phyloP scores from a whole-genome alignment of 2,113 vertebrate genomes.

The Herpetotheres cachinnans region DNA sequence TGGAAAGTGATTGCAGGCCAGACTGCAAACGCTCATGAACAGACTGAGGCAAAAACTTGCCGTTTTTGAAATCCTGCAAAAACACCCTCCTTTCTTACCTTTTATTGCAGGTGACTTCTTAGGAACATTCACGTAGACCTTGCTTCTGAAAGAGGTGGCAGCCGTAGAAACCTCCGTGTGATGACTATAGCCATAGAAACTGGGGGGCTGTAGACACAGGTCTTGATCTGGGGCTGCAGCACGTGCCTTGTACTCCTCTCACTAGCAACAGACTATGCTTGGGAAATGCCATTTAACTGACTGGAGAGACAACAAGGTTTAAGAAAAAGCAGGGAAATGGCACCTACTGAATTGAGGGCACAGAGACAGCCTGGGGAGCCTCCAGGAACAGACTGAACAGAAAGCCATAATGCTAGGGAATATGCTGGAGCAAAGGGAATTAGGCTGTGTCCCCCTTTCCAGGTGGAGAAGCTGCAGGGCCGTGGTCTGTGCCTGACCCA shows the following conservation, averaged over 20 bases:
- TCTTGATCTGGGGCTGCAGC: background rate
- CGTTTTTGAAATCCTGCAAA: background rate
- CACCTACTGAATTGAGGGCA: background rate
- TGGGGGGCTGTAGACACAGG: background rate
- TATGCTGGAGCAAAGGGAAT: background rate
- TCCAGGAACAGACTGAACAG: background rate
- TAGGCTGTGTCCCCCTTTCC: rapidly evolving
- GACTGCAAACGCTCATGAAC: background rate
- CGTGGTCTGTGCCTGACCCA: background rate
- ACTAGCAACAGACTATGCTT: background rate
- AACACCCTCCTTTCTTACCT: background rate
- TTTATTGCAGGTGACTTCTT: background rate
- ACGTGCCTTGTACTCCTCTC: background rate
- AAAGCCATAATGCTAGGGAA: background rate
- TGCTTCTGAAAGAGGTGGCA: background rate
- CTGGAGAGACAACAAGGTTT: background rate
- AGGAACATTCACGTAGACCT: background rate
- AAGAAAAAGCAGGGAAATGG: background rate
- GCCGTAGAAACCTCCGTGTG: background rate
- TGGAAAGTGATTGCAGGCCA: background rate
- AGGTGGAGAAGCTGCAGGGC: background rate
- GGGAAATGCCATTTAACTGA: background rate
- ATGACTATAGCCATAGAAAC: background rate
- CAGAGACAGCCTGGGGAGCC: background rate
- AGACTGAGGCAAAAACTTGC: background rate